Evolutionary conservation across 2,113 vertebrate genomes (phyloP).

Genomic region (Periophthalmodon schlosseri): DNA sequence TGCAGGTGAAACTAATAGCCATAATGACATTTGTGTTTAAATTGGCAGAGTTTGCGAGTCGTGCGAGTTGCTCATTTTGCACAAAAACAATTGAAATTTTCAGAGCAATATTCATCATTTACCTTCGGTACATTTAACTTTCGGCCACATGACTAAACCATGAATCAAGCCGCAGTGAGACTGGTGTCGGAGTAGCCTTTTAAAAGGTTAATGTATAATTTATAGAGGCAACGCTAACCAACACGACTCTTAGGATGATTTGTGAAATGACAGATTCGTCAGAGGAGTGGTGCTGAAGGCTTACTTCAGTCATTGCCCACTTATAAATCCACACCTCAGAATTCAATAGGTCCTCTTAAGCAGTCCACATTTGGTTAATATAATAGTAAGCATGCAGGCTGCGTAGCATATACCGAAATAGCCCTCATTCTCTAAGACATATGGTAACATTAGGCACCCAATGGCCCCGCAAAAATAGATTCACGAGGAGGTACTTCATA

Average conservation of each 20-base stretch:
- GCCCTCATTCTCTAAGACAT: background rate
- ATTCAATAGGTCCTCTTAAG: background rate
- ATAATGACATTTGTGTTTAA: constrained; percentile 12
- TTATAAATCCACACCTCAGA: background rate
- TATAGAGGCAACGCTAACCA: constrained; percentile 17
- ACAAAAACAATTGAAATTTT: background rate
- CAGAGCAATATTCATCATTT: background rate
- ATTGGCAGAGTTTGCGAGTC: background rate
- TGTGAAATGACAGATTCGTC: constrained; percentile 7
- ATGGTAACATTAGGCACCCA: constrained; percentile 24
- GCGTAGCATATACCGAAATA: constrained; percentile 8
- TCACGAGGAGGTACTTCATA: constrained; percentile 13
- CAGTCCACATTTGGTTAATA: constrained; percentile 1
- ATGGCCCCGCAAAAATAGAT: constrained; percentile 9
- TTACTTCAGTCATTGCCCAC: background rate
- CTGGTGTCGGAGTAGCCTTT: constrained; percentile 11
- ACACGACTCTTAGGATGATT: constrained; percentile 25
- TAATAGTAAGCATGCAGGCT: background rate
- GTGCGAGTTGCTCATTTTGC: constrained; percentile 1
- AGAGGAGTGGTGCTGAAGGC: constrained; percentile 2
- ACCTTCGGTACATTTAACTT: constrained; percentile 5
- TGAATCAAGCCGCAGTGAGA: constrained; percentile 12
- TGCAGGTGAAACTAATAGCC: constrained; percentile 11
- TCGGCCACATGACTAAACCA: background rate
- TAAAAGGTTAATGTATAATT: constrained; percentile 54